These are phyloP conservation scores for Camponotus pennsylvanicus DNA, from an alignment of 1,140 invertebrate species.

Conservation along the genomic window DNA sequence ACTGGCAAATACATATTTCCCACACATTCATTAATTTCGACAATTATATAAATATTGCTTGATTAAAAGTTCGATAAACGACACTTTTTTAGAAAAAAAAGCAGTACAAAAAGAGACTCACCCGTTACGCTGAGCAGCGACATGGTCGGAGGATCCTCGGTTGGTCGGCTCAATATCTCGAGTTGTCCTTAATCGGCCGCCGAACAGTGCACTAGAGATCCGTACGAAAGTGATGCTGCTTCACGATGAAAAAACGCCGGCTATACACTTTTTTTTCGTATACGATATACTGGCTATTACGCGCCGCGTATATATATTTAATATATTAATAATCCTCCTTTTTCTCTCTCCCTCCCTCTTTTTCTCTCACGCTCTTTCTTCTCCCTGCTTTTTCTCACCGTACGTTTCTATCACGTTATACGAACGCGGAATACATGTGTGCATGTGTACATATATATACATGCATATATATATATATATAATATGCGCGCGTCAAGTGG, in stretches of 20 bases:
- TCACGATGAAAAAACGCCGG: slow-evolving; percentile 66
- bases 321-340: slow-evolving; percentile 57
- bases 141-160: slow-evolving; percentile 75
- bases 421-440: slow-evolving; percentile 54
- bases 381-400: slow-evolving; percentile 44
- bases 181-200: slow-evolving; percentile 66
- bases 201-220: slow-evolving; percentile 62
- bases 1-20: neutral
- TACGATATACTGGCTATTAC: slow-evolving; percentile 45
- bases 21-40: neutral
- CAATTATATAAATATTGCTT: neutral
- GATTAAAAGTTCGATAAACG: neutral
- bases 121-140: slow-evolving; percentile 83
- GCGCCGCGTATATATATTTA: neutral
- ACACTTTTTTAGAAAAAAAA: neutral
- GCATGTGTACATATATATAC: slow-evolving; percentile 42
- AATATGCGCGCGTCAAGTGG: slow-evolving; percentile 14
- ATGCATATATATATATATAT: slow-evolving; percentile 2
- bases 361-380: neutral
- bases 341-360: neutral
- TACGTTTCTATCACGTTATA: slow-evolving; percentile 57
- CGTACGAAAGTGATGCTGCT: slow-evolving; percentile 65
- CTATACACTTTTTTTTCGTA: slow-evolving; percentile 65
- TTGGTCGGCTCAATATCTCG: slow-evolving; percentile 65
- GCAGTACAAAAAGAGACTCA: slow-evolving; percentile 63